Evolutionary conservation across 2,113 vertebrate species (phyloP).

Genomic region (Centropus bengalensis): DNA sequence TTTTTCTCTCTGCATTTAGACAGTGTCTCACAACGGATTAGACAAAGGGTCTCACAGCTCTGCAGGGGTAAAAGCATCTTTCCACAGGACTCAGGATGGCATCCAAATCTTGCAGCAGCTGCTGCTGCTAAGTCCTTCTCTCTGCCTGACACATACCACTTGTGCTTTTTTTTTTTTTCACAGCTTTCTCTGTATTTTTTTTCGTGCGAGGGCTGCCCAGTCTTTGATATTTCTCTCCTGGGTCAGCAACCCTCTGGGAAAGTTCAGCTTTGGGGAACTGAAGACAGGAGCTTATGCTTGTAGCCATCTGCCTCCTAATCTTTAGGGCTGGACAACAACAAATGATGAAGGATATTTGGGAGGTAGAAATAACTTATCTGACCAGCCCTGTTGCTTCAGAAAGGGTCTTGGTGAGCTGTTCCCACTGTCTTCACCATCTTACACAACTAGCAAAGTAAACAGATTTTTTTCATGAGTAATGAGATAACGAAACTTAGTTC

Average conservation of each 20-base stretch:
- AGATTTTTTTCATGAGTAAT: neutral
- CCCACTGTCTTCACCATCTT: neutral
- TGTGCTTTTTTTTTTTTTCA: neutral
- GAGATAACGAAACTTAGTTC: neutral
- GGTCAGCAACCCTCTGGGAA: neutral
- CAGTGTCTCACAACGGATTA: neutral
- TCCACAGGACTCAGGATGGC: neutral
- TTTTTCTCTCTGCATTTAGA: neutral
- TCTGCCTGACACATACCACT: neutral
- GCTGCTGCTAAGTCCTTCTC: neutral
- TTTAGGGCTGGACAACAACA: neutral
- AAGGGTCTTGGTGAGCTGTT: neutral
- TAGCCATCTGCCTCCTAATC: neutral
- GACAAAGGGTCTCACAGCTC: neutral
- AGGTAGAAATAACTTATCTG: neutral
- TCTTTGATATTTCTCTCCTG: neutral
- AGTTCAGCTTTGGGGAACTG: neutral
- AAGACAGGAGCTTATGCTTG: neutral
- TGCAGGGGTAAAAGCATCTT: neutral
- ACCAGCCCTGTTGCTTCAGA: neutral
- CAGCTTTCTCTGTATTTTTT: neutral
- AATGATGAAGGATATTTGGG: neutral
- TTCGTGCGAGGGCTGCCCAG: neutral
- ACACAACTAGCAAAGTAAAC: neutral
- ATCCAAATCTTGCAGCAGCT: neutral